Evolutionary conservation across 2,113 vertebrate genomes (phyloP), one percentile per base, ranked within the genome.

Genomic region (Spea multiplicata): DNA sequence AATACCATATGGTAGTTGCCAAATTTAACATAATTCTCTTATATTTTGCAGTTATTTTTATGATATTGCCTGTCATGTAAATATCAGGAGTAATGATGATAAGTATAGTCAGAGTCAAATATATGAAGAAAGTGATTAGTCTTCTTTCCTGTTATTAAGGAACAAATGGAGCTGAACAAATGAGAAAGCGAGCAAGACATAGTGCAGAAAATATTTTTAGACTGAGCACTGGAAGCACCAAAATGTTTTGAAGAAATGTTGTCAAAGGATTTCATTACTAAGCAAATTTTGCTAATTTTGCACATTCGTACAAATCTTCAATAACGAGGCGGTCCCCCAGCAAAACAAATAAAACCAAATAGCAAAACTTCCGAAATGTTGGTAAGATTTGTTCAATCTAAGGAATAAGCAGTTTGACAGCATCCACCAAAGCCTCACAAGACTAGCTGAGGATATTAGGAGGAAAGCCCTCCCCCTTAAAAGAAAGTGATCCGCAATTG

Each of bases 141-240:
- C 75, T 69, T 70, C 65, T 71, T 77, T 71, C 53, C 66, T 77
- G 67, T 53, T 71, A 78, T 78, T 78, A 78, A 44, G 49, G 76
- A 71, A 57, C 13, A 78, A 78, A 78, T 78, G 76, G 70, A 78
- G 76, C 76, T 71, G 76, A 78, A 78, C 76, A 65, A 71, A 78
- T 78, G 71, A 65, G 57, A 71, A 17, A 49, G 30, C 49, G 65
- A 71, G 64, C 57, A 64, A 64, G 44, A 8, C 59, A 17, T 49
- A 5, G 44, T 52, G 68, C 68, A 71, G 57, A 78, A 65, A 78
- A 78, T 65, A 45, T 45, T 67, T 30, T 67, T 46, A 67, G 30
- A 67, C 46, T 67, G 65, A 44, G 14, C n/a, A 64, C 71, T 78
- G 52, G 64, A 45, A 47, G 65, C 59, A 53, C 50, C 57, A 45